Base-by-base conservation (phyloP, 2,888 invertebrate genomes). In the Entomobrya proxima region DNA sequence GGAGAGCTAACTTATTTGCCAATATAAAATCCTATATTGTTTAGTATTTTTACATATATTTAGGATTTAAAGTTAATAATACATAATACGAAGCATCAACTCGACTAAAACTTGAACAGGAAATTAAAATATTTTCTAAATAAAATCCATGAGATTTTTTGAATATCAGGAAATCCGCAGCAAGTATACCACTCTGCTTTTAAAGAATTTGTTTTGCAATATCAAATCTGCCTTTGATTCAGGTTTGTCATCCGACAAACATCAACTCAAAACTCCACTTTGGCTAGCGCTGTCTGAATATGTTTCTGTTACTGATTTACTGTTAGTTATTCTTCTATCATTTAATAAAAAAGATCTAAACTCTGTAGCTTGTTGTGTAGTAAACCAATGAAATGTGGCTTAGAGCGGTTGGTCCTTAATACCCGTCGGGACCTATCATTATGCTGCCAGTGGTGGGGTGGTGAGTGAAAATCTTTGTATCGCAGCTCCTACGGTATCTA, bases 301-400 rank as follows among this genome's bases (percentile, higher is more conserved):
- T 37, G 76, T 76, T 58, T 55, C 37, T 76, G 40, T 24, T 69
- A 27, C 58, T 61, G 64, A 64, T 77, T 77, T 77, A 77, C 77
- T 77, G 77, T 77, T 77, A 77, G 76, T 35, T 52, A 24, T 6
- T 32, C 67, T 78, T 78, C 52, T 50, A 50, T 67, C 77, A 77
- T 77, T 77, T 77, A 44, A 61, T 58, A 77, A 77, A 64, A 64
- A 78, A 37, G n/a, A n/a, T n/a, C n/a, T n/a, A n/a, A 67, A 40
- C 67, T 15, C 24, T 24, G 35, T 40, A n/a, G 7, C 44, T 61
- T 35, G 67, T 35, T 50, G 30, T 24, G 6, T 9, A 67, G 40
- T 67, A 67, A 50, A 58, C 67, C 64, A 67, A 67, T 37, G 78
- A 78, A 67, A 35, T 50, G 50, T 76, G 76, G 76, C 55, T 76